Evolutionary conservation across 2,797 vertebrate genomes (phyloP), one percentile per base, ranked within the genome.

Genomic region (Poecilia velifera): DNA sequence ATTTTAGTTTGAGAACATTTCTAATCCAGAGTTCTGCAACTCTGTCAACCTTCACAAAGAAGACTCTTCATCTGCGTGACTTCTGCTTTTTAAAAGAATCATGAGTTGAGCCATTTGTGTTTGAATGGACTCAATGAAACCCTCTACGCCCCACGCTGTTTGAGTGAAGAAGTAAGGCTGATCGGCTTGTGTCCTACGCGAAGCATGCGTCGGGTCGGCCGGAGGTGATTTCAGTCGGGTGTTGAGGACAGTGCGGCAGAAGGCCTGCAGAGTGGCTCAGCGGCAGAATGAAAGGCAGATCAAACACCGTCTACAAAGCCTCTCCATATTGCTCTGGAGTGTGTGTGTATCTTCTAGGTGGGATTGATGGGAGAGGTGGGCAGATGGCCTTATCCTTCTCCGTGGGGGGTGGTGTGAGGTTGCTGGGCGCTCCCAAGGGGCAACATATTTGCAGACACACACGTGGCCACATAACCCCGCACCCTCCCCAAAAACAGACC

Each of bases 341-440:
- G 87, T 86, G 87, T 86, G 81, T 89, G 81, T 88, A 80, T 90
- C 74, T 83, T 91, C 82, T 87, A 88, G 90, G 83, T 92, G 81
- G 91, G 90, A 91, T 89, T 92, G 90, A 86, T 87, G 89, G 80
- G 51, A 78, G 66, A 82, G 83, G 85, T 80, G 89, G 94, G 92
- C 96, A 96, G 96, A 96, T 96, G 96, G 96, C 62, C 93, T 92
- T 87, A 93, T 92, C 92, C 93, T 93, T 84, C 88, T 92, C 89
- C 90, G 90, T 90, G 94, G 94, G 94, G 94, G 95, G 91, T 92
- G 91, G 93, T 95, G 93, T 95, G 93, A 93, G 92, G 90, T 92
- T 95, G 92, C 90, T 93, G 77, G 84, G 78, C 83, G 80, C 84
- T 94, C 95, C 93, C 95, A 43, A 10, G 92, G 92, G 95, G 92